phyloP scores from a whole-genome alignment of 2,888 invertebrate species.

The Drosophila vallismaia region DNA sequence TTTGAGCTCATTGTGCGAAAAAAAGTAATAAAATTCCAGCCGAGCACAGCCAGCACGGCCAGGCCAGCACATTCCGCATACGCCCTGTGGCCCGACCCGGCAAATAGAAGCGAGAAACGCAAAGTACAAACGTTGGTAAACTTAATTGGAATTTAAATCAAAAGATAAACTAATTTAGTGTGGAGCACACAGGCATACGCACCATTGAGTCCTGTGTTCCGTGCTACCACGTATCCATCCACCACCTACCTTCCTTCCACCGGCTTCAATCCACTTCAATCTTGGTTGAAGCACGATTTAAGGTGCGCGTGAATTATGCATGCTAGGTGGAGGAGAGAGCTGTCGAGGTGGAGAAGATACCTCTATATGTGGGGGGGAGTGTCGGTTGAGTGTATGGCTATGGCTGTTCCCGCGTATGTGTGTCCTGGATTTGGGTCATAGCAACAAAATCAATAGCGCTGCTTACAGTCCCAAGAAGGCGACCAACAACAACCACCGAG shows the following conservation, averaged over 20 bases:
- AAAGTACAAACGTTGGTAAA: conserved; percentile 1
- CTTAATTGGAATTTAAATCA: conserved; percentile 45
- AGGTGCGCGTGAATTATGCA: conserved; percentile 63
- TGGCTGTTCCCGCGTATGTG: conserved; percentile 18
- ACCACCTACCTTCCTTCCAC: not conserved
- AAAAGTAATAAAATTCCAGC: too few relatives aligned
- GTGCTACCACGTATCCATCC: not conserved
- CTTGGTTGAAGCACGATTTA: conserved; percentile 46
- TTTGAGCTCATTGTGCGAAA: not conserved
- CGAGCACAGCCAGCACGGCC: too few relatives aligned
- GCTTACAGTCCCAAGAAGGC: conserved; percentile 19
- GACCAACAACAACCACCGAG: conserved; percentile 10
- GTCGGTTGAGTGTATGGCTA: conserved; percentile 13
- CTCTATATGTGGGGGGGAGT: conserved; percentile 9
- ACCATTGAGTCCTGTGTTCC: not conserved
- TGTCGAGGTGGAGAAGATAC: not conserved
- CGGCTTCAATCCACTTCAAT: conserved; percentile 29
- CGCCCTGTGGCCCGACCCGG: not conserved
- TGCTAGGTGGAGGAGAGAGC: conserved; percentile 25
- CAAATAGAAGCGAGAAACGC: conserved; percentile 5
- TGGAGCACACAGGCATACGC: not conserved
- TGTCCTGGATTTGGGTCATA: conserved; percentile 63
- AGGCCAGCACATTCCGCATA: conserved; percentile 12
- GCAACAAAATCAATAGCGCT: conserved; percentile 66
- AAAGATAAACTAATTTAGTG: conserved; percentile 41